These are phyloP conservation scores for Holcopasites calliopsidis DNA, from an alignment of 1,140 invertebrate genomes.

Conservation along the genomic window DNA sequence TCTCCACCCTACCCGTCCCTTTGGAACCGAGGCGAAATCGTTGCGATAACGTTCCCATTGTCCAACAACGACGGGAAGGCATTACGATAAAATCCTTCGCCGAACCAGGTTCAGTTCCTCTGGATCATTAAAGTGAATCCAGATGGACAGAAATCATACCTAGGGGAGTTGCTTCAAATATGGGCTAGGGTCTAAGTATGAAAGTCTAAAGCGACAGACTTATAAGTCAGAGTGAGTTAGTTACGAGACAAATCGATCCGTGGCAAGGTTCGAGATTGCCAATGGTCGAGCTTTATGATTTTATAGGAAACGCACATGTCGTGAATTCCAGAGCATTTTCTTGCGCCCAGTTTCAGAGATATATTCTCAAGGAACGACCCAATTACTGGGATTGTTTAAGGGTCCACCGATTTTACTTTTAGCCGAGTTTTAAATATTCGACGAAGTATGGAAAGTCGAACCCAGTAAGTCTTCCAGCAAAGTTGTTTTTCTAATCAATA, in stretches of 20 bases:
- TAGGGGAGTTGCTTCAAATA: no score
- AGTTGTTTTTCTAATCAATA: no score
- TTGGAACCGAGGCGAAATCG: neutral
- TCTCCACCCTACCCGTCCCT: conserved; percentile 11
- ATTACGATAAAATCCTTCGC: neutral
- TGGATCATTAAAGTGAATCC: conserved; percentile 4
- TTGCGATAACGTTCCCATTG: conserved; percentile 19
- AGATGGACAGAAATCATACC: neutral
- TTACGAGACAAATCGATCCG: conserved; percentile 17
- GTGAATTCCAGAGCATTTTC: neutral
- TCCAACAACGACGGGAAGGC: neutral
- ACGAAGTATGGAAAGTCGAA: neutral
- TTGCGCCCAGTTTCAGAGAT: conserved; percentile 21
- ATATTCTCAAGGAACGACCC: neutral
- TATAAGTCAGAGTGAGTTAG: no score
- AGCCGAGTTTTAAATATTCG: neutral
- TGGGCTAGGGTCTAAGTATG: no score
- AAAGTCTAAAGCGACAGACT: no score
- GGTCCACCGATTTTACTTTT: neutral
- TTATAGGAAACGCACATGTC: conserved; percentile 41
- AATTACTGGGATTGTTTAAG: conserved; percentile 33
- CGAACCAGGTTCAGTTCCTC: neutral
- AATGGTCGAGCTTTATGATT: conserved; percentile 31
- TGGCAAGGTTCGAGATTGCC: conserved; percentile 25
- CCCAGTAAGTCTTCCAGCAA: no score